Evolutionary conservation across 2,888 invertebrate genomes (phyloP), one percentile per base, ranked within the genome.

Genomic region (Heteromurus nitidus): DNA sequence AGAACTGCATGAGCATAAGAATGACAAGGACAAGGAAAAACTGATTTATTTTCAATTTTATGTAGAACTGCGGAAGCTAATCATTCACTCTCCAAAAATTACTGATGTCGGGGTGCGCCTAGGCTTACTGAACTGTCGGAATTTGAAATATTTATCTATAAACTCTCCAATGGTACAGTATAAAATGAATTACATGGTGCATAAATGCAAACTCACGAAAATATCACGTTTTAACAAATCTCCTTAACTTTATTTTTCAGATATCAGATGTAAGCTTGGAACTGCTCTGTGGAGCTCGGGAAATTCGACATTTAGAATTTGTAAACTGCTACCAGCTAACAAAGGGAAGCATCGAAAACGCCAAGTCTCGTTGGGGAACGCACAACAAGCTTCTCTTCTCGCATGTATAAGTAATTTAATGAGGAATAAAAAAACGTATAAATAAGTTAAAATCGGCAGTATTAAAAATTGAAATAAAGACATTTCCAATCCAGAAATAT

Each of bases 111-210:
- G 60, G 0, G 36, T 84, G 30, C 18, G n/a, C 0, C 13, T 28
- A 60, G 84, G 75, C 3, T 13, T 84, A 11, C 2, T 60, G 22
- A 1, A 20, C 0, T 84, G 82, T 22, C 31, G 30, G 5, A 74
- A 84, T 42, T 28, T 84, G 13, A 62, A 58, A 31, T 47, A 47
- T n/a, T 31, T 84, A 16, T 28, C 26, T 0, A 28, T 84, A 9
- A 60, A 76, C 9, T 72, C 80, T 1, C 83, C 76, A 44, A 55
- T 72, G 55, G 83, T 83, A 76, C n/a, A n/a, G n/a, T n/a, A n/a
- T n/a, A n/a, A n/a, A n/a, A n/a, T n/a, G n/a, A n/a, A n/a, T n/a
- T n/a, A n/a, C n/a, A n/a, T n/a, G n/a, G n/a, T n/a, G n/a, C n/a
- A n/a, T n/a, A n/a, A n/a, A n/a, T n/a, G n/a, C n/a, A n/a, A n/a